Percentiles rank a stretch among this genome's conserved stretches.
These are phyloP conservation scores for Nomada ruficornis DNA, from an alignment of 2,888 invertebrate species.

Conservation along the genomic window DNA sequence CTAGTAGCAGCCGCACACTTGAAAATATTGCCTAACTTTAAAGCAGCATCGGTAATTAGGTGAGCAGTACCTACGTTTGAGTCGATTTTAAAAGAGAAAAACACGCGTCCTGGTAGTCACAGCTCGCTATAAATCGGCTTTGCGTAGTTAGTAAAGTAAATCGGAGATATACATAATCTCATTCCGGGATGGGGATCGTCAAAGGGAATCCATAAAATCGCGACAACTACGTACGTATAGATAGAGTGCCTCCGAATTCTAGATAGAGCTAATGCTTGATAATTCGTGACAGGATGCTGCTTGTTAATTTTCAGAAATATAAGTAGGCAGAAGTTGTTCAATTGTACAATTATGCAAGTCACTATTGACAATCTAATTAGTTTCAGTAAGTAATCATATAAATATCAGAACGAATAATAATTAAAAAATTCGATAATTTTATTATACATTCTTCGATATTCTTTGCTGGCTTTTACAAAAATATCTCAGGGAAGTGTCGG, in stretches of 20 bases:
- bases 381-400: no score
- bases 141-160: slow-evolving; percentile 56
- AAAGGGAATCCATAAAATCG: slow-evolving; percentile 66
- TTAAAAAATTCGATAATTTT: no score
- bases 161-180: slow-evolving; percentile 64
- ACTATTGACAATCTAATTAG: no score
- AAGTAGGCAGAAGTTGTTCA: neutral
- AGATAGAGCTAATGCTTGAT: neutral
- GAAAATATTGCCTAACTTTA: slow-evolving; percentile 28
- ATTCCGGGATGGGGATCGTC: slow-evolving; percentile 51
- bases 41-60: slow-evolving; percentile 41
- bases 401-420: no score
- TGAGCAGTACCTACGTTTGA: slow-evolving; percentile 18
- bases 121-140: slow-evolving; percentile 60
- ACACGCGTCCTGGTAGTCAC: slow-evolving; percentile 26
- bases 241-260: slow-evolving; percentile 8
- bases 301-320: neutral
- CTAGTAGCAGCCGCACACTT: neutral
- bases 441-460: no score
- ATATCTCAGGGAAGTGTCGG: no score
- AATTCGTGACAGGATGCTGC: neutral
- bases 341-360: no score
- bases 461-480: no score
- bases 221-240: slow-evolving; percentile 43
- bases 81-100: slow-evolving; percentile 44